Conservation (phyloP, 2,797 vertebrate species). For the Smutsia gigantea region DNA sequence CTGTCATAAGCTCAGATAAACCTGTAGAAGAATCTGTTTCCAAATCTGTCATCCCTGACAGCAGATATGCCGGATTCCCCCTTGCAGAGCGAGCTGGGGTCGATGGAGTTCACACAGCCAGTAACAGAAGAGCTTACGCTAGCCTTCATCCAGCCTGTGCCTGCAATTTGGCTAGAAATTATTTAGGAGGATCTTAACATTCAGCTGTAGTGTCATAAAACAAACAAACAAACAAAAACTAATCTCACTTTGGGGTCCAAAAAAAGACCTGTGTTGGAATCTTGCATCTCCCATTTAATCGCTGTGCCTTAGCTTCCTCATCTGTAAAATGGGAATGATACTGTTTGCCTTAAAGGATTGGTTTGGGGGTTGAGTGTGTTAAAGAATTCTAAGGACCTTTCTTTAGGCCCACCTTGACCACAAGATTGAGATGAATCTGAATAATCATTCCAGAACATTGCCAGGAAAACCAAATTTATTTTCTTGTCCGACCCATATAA, state of each 20-base stretch:
- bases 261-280: not conserved
- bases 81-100: not conserved
- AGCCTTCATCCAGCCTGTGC: not conserved
- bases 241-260: not conserved
- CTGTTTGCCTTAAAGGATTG: not conserved
- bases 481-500: not conserved
- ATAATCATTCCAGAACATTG: not conserved
- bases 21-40: not conserved
- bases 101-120: not conserved
- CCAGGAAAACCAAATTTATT: not conserved
- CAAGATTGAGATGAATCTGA: not conserved
- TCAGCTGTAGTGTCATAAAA: not conserved
- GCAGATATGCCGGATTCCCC: not conserved
- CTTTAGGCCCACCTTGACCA: not conserved
- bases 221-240: not conserved
- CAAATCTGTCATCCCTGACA: constrained; percentile 24
- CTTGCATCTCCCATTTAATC: not conserved
- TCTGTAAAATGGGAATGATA: not conserved
- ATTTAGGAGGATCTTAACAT: not conserved
- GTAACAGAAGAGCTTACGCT: not conserved
- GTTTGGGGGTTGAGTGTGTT: not conserved
- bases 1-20: constrained; percentile 37
- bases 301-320: not conserved
- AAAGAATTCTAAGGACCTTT: not conserved
- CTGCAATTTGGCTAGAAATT: not conserved